Evolutionary conservation across 2,797 vertebrate genomes (phyloP).

Genomic region (Rhinoraja longicauda): DNA sequence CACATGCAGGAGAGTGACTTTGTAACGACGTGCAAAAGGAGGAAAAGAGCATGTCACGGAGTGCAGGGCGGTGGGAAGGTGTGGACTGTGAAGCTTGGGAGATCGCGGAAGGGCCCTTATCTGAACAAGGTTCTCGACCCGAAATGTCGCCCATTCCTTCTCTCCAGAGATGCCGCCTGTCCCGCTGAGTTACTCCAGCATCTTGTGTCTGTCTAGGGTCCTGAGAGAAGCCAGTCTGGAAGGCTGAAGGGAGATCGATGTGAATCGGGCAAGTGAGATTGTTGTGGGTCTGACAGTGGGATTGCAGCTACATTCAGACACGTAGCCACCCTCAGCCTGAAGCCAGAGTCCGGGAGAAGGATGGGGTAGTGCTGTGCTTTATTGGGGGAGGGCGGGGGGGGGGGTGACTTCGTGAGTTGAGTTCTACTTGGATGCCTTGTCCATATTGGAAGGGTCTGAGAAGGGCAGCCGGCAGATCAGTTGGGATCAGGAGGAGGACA

Average conservation of each 20-base stretch:
- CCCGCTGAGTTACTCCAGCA: too few species aligned
- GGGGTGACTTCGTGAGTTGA: neutral
- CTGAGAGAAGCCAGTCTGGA: too few species aligned
- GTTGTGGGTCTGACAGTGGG: neutral
- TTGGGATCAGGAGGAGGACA: neutral
- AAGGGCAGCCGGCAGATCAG: neutral
- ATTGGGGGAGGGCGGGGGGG: neutral
- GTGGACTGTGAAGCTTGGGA: neutral
- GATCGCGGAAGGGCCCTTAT: neutral
- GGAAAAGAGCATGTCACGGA: neutral
- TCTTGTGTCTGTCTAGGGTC: too few species aligned
- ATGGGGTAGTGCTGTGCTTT: neutral
- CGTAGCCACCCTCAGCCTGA: too few species aligned
- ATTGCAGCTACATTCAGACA: neutral
- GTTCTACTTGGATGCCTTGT: neutral
- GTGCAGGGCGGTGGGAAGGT: neutral
- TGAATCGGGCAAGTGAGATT: neutral
- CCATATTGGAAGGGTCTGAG: neutral
- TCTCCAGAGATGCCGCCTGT: too few species aligned
- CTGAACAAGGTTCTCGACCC: too few species aligned
- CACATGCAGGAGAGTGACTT: too few species aligned
- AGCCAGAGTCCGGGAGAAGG: neutral
- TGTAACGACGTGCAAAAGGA: neutral
- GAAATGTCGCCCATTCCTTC: too few species aligned
- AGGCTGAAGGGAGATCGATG: too few species aligned